phyloP scores from a whole-genome alignment of 2,113 vertebrate species.

The Opisthocomus hoazin region DNA sequence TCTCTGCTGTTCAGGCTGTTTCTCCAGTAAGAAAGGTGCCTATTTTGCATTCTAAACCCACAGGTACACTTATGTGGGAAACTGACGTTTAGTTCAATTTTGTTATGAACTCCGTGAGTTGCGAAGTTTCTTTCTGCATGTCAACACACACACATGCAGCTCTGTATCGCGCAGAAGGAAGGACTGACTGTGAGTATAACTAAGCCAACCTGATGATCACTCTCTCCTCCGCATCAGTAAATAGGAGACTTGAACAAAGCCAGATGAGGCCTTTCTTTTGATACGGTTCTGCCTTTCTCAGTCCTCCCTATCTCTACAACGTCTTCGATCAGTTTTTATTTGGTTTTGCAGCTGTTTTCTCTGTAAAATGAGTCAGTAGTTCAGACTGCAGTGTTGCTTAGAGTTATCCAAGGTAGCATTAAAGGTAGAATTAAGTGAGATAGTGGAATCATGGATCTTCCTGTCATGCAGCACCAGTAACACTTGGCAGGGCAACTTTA shows the following conservation, averaged over 20 bases:
- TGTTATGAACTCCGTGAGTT: too few species aligned
- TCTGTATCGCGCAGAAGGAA: rapidly evolving
- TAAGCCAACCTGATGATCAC: not conserved
- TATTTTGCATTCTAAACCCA: not conserved
- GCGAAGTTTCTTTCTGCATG: too few species aligned
- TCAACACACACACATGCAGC: rapidly evolving
- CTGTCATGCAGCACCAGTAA: not conserved
- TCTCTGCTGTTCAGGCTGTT: not conserved
- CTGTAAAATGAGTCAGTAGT: not conserved
- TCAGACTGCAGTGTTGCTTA: not conserved
- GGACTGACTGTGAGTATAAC: not conserved
- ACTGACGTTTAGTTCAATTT: too few species aligned
- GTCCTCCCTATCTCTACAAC: not conserved
- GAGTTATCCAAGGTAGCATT: not conserved
- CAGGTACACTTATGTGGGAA: too few species aligned
- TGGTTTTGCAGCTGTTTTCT: not conserved
- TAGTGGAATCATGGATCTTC: not conserved
- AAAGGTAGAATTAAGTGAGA: not conserved
- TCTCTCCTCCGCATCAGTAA: not conserved
- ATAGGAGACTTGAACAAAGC: not conserved
- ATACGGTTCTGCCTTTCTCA: not conserved
- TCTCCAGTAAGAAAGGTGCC: not conserved
- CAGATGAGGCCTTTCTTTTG: not conserved
- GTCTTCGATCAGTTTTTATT: not conserved
- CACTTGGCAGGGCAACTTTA: not conserved